A percentile compares a stretch with the other conserved stretches of the same genome.
Evolutionary conservation across 2,888 invertebrate genomes (phyloP).

Genomic region (Netelia inedita): DNA sequence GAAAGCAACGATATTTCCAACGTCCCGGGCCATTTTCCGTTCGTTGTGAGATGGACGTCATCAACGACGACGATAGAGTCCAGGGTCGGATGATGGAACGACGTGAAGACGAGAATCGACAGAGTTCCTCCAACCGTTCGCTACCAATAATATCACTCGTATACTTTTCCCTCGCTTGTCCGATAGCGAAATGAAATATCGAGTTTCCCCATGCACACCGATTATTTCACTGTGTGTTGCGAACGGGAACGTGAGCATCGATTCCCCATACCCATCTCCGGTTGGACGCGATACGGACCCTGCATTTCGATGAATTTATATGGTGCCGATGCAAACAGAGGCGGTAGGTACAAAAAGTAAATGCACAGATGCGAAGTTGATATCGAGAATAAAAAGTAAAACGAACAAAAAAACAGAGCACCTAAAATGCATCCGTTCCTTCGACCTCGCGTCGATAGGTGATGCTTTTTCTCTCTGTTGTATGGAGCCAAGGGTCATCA

Average conservation of each 20-base stretch:
- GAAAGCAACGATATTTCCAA: too few relatives aligned
- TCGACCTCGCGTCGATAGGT: too few relatives aligned
- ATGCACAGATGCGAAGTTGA: neutral
- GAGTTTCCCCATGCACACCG: conserved; percentile 55
- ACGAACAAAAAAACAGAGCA: neutral
- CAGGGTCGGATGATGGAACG: neutral
- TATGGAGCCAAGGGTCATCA: neutral
- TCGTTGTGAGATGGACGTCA: too few relatives aligned
- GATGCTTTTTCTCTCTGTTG: too few relatives aligned
- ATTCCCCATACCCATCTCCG: neutral
- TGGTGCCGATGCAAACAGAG: neutral
- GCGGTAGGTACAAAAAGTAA: neutral
- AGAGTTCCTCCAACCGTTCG: conserved; percentile 19
- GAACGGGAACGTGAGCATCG: neutral
- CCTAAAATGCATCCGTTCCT: too few relatives aligned
- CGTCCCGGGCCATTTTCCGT: too few relatives aligned
- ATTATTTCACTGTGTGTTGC: conserved; percentile 39
- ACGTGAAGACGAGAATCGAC: conserved; percentile 26
- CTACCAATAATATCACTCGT: conserved; percentile 23
- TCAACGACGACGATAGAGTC: too few relatives aligned
- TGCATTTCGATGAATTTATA: conserved; percentile 2
- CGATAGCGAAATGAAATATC: conserved; percentile 68
- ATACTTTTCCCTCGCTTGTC: conserved; percentile 19
- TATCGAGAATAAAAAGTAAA: neutral
- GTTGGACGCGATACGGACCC: neutral